These are phyloP conservation scores for Heliconius sara DNA, from an alignment of 2,888 invertebrate species.

Conservation along the genomic window DNA sequence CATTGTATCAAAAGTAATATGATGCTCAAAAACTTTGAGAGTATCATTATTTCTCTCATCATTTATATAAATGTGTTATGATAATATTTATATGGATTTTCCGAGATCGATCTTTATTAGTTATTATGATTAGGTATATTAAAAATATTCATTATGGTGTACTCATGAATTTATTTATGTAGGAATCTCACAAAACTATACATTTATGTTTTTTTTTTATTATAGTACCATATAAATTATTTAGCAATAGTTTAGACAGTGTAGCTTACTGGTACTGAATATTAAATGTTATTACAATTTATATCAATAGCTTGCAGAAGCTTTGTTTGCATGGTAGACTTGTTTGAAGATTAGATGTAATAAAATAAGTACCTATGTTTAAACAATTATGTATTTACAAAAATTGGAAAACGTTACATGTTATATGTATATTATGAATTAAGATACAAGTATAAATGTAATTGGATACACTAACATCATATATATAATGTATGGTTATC, in stretches of 20 bases:
- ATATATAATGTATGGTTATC: slow-evolving; percentile 65
- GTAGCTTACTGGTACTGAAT: slow-evolving; percentile 67
- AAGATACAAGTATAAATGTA: slow-evolving; percentile 65
- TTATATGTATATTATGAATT: slow-evolving; percentile 75
- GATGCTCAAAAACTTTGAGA: slow-evolving; percentile 28
- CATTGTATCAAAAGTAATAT: slow-evolving; percentile 30
- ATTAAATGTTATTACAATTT: slow-evolving; percentile 72
- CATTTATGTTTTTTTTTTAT: slow-evolving; percentile 60
- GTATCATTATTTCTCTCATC: slow-evolving; percentile 8
- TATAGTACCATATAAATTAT: slow-evolving; percentile 53
- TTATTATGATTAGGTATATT: slow-evolving; percentile 42
- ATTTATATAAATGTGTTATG: slow-evolving; percentile 36
- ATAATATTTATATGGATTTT: slow-evolving; percentile 39
- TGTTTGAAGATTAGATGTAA: slow-evolving; percentile 66
- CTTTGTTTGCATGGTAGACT: slow-evolving; percentile 76
- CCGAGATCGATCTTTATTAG: slow-evolving; percentile 35
- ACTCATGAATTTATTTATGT: slow-evolving; percentile 52
- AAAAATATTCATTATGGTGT: slow-evolving; percentile 47
- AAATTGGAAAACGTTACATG: slow-evolving; percentile 61
- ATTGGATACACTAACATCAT: slow-evolving; percentile 56
- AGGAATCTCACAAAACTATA: slow-evolving; percentile 60
- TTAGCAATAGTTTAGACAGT: slow-evolving; percentile 61
- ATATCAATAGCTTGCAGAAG: slow-evolving; percentile 73
- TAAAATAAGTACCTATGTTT: slow-evolving; percentile 67
- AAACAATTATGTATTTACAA: slow-evolving; percentile 64